Evolutionary conservation across 1,140 invertebrate species (phyloP).

Genomic region (Drosophila willistoni): DNA sequence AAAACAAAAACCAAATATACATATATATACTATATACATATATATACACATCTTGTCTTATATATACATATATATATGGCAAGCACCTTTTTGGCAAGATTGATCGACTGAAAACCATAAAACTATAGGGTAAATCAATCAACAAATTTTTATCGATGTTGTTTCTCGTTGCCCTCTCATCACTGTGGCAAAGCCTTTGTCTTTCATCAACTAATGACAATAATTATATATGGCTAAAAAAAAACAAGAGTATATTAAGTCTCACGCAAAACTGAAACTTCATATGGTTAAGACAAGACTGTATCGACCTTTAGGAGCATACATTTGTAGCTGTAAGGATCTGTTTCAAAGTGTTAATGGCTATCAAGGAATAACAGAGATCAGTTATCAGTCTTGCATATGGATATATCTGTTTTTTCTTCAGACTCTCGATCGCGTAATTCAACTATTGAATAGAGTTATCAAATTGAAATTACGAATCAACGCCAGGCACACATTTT

Average conservation of each 20-base stretch:
- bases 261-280: slow-evolving; percentile 31
- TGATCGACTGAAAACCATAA: slow-evolving; percentile 34
- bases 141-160: slow-evolving; percentile 54
- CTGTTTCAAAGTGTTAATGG: not conserved
- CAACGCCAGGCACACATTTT: slow-evolving; percentile 49
- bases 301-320: slow-evolving; percentile 24
- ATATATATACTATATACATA: not conserved
- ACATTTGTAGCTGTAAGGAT: not conserved
- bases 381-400: too few relatives aligned
- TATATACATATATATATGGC: not conserved
- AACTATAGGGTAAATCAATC: slow-evolving; percentile 56
- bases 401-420: too few relatives aligned
- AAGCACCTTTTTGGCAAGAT: slow-evolving; percentile 23
- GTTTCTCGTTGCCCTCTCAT: slow-evolving; percentile 33
- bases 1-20: slow-evolving; percentile 24
- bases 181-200: not conserved
- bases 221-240: slow-evolving; percentile 66
- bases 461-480: slow-evolving; percentile 2
- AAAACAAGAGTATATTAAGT: slow-evolving; percentile 39
- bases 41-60: not conserved
- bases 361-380: too few relatives aligned
- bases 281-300: slow-evolving; percentile 23
- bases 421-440: too few relatives aligned
- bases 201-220: slow-evolving; percentile 62
- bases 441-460: slow-evolving; percentile 49